These are phyloP conservation scores for Corbicula japonica DNA, from an alignment of 2,888 invertebrate genomes.

Conservation along the genomic window DNA sequence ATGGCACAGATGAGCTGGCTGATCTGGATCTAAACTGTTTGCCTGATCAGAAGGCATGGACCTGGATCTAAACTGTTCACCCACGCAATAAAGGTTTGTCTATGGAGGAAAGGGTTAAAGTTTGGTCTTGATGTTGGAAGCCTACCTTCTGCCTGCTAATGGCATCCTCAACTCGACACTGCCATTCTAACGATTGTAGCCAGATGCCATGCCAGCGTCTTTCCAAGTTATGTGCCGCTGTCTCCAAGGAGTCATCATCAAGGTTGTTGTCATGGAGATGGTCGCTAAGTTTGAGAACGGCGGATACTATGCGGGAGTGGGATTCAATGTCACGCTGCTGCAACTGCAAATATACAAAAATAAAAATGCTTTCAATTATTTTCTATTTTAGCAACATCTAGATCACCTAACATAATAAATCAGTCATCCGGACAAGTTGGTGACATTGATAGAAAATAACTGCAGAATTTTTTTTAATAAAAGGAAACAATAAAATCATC, in stretches of 20 bases:
- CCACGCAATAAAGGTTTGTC: too few species aligned
- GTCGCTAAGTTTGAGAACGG: slow-evolving; percentile 86
- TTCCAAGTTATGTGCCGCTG: slow-evolving; percentile 92
- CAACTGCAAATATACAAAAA: slow-evolving; percentile 89
- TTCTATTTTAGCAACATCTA: neutral
- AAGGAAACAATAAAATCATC: too few species aligned
- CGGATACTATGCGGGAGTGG: slow-evolving; percentile 87
- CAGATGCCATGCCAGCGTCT: slow-evolving; percentile 96
- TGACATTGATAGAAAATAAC: too few species aligned
- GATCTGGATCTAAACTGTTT: too few species aligned
- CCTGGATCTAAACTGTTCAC: too few species aligned
- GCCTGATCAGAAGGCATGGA: too few species aligned
- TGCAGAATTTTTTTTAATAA: too few species aligned
- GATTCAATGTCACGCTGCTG: slow-evolving; percentile 97
- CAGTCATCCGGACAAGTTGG: too few species aligned
- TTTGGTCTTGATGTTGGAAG: too few species aligned
- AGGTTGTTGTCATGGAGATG: slow-evolving; percentile 77
- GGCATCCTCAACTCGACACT: slow-evolving; percentile 93
- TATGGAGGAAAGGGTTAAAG: too few species aligned
- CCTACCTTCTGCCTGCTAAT: slow-evolving; percentile 79
- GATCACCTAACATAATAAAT: neutral
- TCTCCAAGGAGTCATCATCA: slow-evolving; percentile 81
- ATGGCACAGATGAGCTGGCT: too few species aligned
- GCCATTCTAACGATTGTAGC: slow-evolving; percentile 96
- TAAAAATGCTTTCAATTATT: too few species aligned